phyloP scores from a whole-genome alignment of 2,113 vertebrate genomes.

The Notothenia rossii region DNA sequence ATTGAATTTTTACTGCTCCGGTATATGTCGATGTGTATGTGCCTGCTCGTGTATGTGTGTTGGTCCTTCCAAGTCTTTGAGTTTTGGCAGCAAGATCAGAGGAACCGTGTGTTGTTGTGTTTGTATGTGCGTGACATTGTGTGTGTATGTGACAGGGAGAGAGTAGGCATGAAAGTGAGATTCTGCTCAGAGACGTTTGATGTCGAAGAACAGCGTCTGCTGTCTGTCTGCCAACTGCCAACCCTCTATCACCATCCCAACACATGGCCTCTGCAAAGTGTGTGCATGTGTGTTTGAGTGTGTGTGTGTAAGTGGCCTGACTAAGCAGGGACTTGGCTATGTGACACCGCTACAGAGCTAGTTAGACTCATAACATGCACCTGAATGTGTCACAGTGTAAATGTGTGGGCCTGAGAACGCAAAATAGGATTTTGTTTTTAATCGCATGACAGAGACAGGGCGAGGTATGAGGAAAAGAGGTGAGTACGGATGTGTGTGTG shows the following conservation, averaged over 20 bases:
- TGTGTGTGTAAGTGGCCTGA: conserved; percentile 70
- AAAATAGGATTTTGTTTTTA: conserved; percentile 72
- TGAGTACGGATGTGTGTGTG: conserved; percentile 13
- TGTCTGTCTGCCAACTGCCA: conserved; percentile 82
- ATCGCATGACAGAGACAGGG: conserved; percentile 57
- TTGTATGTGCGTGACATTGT: conserved; percentile 42
- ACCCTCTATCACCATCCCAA: conserved; percentile 81
- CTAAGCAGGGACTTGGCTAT: conserved; percentile 71
- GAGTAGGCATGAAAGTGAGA: conserved; percentile 77
- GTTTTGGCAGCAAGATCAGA: conserved; percentile 81
- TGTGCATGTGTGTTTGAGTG: conserved; percentile 43
- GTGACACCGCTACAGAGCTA: conserved; percentile 72
- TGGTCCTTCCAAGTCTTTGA: conserved; percentile 72
- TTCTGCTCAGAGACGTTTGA: conserved; percentile 81
- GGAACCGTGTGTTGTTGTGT: conserved; percentile 67
- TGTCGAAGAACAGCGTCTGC: conserved; percentile 81
- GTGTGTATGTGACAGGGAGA: conserved; percentile 22
- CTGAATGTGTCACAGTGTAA: conserved; percentile 58
- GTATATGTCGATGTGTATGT: conserved; percentile 50
- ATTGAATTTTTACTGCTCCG: conserved; percentile 60
- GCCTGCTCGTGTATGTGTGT: conserved; percentile 53
- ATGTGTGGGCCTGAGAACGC: conserved; percentile 61
- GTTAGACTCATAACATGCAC: conserved; percentile 67
- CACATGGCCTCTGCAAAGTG: conserved; percentile 79
- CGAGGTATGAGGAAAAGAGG: conserved; percentile 37